Evolutionary conservation across 2,113 vertebrate species (phyloP).

Genomic region (Chitala chitala): DNA sequence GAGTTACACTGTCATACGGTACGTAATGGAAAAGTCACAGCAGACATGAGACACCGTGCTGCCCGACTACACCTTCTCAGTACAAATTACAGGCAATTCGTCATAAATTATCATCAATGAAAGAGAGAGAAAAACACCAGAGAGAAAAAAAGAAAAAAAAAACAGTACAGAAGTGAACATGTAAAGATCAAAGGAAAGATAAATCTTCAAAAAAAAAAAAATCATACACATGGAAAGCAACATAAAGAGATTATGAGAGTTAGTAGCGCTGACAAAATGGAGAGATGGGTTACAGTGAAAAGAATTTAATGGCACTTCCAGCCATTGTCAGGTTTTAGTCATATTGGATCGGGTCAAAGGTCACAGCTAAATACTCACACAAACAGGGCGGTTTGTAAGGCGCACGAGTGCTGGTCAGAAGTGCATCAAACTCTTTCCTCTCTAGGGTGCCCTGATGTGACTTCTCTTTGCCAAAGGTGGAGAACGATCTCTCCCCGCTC

Average conservation of each 20-base stretch:
- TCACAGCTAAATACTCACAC: constrained; percentile 78
- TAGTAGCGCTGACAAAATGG: constrained; percentile 4
- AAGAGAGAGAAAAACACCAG: background rate
- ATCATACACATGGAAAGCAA: background rate
- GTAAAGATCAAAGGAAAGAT: background rate
- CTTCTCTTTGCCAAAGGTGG: constrained; percentile 94
- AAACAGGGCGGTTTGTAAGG: constrained; percentile 91
- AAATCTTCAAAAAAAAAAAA: background rate
- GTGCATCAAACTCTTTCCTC: constrained; percentile 88
- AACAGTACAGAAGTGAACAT: background rate
- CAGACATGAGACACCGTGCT: background rate
- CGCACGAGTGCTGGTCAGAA: constrained; percentile 85
- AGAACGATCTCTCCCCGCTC: constrained; percentile 85
- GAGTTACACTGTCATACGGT: too few relatives aligned
- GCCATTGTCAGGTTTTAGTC: constrained; percentile 26
- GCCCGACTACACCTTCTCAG: background rate
- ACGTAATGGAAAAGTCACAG: constrained; percentile 23
- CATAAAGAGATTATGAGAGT: background rate
- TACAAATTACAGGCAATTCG: constrained; percentile 8
- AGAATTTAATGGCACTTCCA: constrained; percentile 37
- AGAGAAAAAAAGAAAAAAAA: background rate
- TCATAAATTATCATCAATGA: background rate
- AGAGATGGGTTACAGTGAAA: constrained; percentile 21
- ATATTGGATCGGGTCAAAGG: constrained; percentile 24
- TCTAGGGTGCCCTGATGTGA: constrained; percentile 81